Evolutionary conservation across 2,113 vertebrate species (phyloP), one percentile per base, ranked within the genome.

Genomic region (Orycteropus afer): DNA sequence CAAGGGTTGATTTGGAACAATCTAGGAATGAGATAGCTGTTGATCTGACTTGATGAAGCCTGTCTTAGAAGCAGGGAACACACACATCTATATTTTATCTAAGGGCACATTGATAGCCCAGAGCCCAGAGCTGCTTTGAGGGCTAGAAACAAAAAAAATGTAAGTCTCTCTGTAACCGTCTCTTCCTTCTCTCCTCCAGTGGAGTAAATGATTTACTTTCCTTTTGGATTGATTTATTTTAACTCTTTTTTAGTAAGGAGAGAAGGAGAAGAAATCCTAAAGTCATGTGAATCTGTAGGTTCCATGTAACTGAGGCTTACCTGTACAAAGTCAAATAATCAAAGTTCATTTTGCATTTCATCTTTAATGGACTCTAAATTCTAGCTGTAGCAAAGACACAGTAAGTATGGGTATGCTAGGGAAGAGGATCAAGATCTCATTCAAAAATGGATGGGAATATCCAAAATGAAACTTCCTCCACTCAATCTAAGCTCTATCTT

Each of bases 251-350:
- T 86, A 87, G 11, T 74, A 86, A 65, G 83, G 76, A 14, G 15
- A 80, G 80, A 51, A 87, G 34, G 65, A 86, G 80, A 57, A 92
- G 67, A 89, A 91, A 81, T 67, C 29, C 55, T 49, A 34, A 2
- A 82, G 37, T 42, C 14, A 76, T n/a, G 15, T n/a, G 11, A 63
- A 34, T 79, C 47, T 85, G 14, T 27, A 73, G 37, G 22, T 34
- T 53, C 3, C 80, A 88, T 7, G 32, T 61, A 45, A 88, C 37
- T 63, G 45, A 86, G 57, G 2, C 42, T 74, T 84, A 25, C 77
- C 93, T 77, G 37, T 34, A 79, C 61, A 71, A 86, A 94, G 57
- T 90, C 74, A 79, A 88, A 76, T 59, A 11, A 95, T 76, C 40
- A 83, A 74, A 95, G 53, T 73, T 29, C 20, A 63, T 74, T 81